Evolutionary conservation across 2,113 vertebrate genomes (phyloP).

Genomic region (Phainopepla nitens): DNA sequence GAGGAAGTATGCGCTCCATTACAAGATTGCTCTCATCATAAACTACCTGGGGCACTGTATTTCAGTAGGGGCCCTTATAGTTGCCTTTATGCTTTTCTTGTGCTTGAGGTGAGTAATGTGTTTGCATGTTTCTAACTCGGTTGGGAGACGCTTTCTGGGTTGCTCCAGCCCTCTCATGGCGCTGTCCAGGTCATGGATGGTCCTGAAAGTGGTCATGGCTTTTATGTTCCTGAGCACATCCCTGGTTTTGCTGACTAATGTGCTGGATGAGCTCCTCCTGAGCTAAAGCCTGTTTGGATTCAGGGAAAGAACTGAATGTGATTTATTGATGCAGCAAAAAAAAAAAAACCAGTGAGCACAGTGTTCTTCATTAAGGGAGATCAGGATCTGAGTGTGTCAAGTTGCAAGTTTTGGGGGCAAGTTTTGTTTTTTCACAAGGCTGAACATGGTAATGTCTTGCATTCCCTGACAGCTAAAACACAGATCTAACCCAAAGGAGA

Average conservation of each 20-base stretch:
- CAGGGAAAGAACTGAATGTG: not conserved
- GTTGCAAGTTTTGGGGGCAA: not conserved
- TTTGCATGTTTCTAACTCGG: constrained; percentile 21
- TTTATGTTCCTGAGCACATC: not conserved
- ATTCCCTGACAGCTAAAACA: not conserved
- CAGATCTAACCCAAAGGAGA: not conserved
- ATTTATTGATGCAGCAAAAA: not conserved
- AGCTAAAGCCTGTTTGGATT: not conserved
- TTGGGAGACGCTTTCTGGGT: not conserved
- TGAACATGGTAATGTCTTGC: not conserved
- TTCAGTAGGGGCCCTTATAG: constrained; percentile 88
- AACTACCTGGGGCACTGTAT: constrained; percentile 98
- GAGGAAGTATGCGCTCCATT: constrained; percentile 91
- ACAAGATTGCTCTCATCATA: constrained; percentile 91
- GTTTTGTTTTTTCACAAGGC: not conserved
- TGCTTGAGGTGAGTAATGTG: constrained; percentile 87
- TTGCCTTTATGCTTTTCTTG: constrained; percentile 95
- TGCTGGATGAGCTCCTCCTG: not conserved
- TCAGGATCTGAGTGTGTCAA: not conserved
- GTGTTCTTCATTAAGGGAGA: not conserved
- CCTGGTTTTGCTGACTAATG: not conserved
- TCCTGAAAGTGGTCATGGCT: not conserved
- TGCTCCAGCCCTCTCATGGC: not conserved
- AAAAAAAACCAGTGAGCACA: not conserved
- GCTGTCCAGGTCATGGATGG: not conserved